Base-by-base conservation (phyloP, 23 tunicate genomes). In the Botrylloides violaceus region DNA sequence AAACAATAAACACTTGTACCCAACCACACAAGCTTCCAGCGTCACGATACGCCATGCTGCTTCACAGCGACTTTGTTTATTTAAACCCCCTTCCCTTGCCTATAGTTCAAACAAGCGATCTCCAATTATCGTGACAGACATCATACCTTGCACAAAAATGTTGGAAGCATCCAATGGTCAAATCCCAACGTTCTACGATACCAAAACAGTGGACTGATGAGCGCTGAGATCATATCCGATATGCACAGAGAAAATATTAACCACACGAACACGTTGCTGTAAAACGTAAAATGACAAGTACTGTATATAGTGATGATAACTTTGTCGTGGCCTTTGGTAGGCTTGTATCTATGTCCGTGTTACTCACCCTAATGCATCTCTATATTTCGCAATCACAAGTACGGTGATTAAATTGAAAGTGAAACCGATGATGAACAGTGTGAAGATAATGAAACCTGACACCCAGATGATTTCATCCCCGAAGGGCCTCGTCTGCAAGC, bases 341-440 rank as follows among this genome's bases (percentile, higher is more conserved):
- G n/a, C n/a, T n/a, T n/a, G n/a, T n/a, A n/a, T n/a, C n/a, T n/a
- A n/a, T n/a, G n/a, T n/a, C n/a, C 53, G 53, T 15, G 9, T 43
- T 43, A 15, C 71, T 70, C 61, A 84, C 92, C 62, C 78, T 9
- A 84, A 48, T 37, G n/a, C n/a, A n/a, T 70, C 62, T 4, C 59
- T 22, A 34, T 66, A 66, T 12, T 73, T 79, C 2, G 49, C 21
- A 31, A 85, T 85, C 35, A 85, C 94, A 27, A 79, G 49, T 12
- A 79, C 72, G 1, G 94, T 85, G 25, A 85, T 33, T 18, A 85
- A 73, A 72, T 85, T 85, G 32, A 70, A 68, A 32, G 75, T 18
- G 59, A 85, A 74, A 21, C 94, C 94, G 29, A 68, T 18, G 37
- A 85, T 73, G 29, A 85, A 70, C 27, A 79, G 79, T 3, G 94